These are phyloP conservation scores for Boleophthalmus pectinirostris DNA, from an alignment of 2,113 vertebrate species.

Conservation along the genomic window DNA sequence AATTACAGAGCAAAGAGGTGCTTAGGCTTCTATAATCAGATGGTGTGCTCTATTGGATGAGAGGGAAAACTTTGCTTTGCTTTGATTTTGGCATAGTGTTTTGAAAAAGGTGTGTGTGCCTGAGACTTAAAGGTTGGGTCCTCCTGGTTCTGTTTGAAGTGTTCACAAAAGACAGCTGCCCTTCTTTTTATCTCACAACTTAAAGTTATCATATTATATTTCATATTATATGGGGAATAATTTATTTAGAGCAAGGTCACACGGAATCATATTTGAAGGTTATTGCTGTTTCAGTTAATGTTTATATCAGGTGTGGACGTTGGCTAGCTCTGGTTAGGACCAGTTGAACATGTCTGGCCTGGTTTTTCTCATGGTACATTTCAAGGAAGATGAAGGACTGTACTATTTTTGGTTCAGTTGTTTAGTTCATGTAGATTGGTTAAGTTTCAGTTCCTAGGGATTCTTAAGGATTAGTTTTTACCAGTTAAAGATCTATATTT, in stretches of 20 bases:
- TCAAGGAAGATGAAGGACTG: too few species aligned
- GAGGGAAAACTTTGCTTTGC: conserved; percentile 38
- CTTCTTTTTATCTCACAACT: not conserved
- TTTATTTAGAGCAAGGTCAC: not conserved
- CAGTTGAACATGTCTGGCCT: not conserved
- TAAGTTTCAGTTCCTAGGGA: not conserved
- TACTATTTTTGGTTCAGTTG: not conserved
- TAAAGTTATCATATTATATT: conserved; percentile 12
- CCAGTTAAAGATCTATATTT: not conserved
- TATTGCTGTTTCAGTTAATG: not conserved
- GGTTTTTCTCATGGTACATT: not conserved
- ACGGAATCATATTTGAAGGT: not conserved
- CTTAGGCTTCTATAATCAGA: conserved; percentile 74
- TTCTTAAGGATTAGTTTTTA: not conserved
- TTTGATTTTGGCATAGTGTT: conserved; percentile 66
- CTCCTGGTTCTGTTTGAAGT: conserved; percentile 37
- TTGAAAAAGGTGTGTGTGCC: conserved; percentile 50
- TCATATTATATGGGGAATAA: not conserved
- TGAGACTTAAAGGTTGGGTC: conserved; percentile 53
- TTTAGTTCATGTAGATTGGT: not conserved
- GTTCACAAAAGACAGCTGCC: conserved; percentile 54
- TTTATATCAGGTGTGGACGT: too few species aligned
- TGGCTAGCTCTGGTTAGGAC: not conserved
- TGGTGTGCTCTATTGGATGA: conserved; percentile 64
- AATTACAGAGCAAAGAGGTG: conserved; percentile 69